Base-by-base conservation (phyloP, 2,888 invertebrate species). In the Adelognathus sp. region DNA sequence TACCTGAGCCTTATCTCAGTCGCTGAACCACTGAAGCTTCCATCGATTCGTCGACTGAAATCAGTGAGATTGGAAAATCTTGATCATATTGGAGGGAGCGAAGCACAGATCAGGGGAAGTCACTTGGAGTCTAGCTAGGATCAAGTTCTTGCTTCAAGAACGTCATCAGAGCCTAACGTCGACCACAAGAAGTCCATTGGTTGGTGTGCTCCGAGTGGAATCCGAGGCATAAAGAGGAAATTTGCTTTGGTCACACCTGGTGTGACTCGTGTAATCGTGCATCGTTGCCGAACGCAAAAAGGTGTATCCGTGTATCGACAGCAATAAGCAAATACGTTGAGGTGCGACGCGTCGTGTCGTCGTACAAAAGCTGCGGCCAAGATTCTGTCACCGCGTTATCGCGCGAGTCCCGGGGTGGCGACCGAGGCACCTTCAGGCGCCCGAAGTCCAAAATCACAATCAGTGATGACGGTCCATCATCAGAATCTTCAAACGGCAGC, bases 401-500 rank as follows among this genome's bases (percentile, higher is more conserved):
- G 85, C 76, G 85, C 83, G 73, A 89, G 89, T 89, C 88, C 89
- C 88, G 90, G 89, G 87, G 88, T 88, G 88, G 90, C 88, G 86
- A 87, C 86, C 84, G 89, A 88, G 87, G 87, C 88, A 86, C 88
- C 87, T 82, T 83, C 90, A 81, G 90, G 90, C 85, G 88, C 89
- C 84, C 85, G 85, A 81, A 90, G 88, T 85, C 87, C 88, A 84
- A 87, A 84, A 82, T 83, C 86, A 85, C 84, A 87, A 78, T 84
- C 84, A 64, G 90, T 90, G 85, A 91, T 91, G 91, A 91, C 91
- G 90, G 91, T 91, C 88, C 88, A 88, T 86, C 90, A 90, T 72
- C 89, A 90, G 82, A 90, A 89, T 85, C 91, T 90, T 88, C 90
- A 91, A 88, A 90, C 90, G 89, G 90, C 90, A 81, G 90, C 90